phyloP scores from a whole-genome alignment of 2,797 vertebrate genomes.

The Peromyscus nudipes region DNA sequence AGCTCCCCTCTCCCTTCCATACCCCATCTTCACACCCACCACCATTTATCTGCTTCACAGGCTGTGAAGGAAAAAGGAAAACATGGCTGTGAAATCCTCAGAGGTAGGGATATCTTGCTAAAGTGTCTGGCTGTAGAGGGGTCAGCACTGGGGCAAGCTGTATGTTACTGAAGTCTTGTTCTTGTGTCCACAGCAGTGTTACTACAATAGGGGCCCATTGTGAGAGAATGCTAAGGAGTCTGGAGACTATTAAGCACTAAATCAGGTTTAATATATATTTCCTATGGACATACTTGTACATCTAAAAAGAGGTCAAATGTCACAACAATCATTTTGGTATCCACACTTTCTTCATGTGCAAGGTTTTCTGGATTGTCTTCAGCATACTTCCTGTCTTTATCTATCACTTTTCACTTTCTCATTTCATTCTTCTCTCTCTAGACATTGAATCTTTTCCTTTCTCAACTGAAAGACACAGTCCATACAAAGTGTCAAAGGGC shows the following conservation, averaged over 20 bases:
- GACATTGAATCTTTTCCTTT: neutral
- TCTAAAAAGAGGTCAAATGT: conserved; percentile 88
- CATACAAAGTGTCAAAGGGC: neutral
- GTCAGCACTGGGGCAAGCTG: conserved; percentile 72
- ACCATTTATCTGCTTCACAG: neutral
- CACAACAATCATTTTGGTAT: conserved; percentile 69
- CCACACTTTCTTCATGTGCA: conserved; percentile 73
- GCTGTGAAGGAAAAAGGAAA: neutral
- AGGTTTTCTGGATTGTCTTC: conserved; percentile 2
- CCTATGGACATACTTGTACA: conserved; percentile 87
- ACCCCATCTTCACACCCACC: neutral
- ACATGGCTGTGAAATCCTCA: neutral
- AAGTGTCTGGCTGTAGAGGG: conserved; percentile 79
- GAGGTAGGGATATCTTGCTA: rapidly evolving
- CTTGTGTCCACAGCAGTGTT: conserved; percentile 64
- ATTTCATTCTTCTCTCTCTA: neutral
- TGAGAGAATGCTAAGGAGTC: conserved; percentile 58
- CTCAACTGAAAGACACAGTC: neutral
- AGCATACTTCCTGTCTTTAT: neutral
- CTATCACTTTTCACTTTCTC: neutral
- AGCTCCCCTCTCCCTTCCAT: neutral
- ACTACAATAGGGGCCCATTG: conserved; percentile 41
- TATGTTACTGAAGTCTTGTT: conserved; percentile 74
- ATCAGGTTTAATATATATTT: conserved; percentile 85
- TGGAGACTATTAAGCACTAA: conserved; percentile 81